Percentiles rank a stretch among this genome's conserved stretches.
Conservation (phyloP, 2,797 vertebrate genomes). For the Anguilla megastoma region DNA sequence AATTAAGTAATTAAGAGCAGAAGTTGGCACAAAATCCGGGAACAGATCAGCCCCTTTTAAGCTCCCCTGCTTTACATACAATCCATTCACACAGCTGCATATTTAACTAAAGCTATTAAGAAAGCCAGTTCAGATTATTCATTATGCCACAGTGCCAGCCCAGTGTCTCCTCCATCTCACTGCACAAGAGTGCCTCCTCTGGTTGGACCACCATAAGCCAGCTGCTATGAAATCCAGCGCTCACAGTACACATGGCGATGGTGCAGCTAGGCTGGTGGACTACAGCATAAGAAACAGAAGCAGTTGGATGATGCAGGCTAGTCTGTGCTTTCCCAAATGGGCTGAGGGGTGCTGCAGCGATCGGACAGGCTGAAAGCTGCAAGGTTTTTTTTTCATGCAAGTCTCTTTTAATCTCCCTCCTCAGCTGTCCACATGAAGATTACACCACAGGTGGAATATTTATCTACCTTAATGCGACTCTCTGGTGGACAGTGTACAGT, state of each 20-base stretch:
- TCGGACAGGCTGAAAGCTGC: neutral
- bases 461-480: neutral
- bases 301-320: neutral
- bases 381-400: neutral
- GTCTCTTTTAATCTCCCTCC: neutral
- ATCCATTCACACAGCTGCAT: neutral
- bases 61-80: too few species aligned
- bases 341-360: neutral
- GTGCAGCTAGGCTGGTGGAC: neutral
- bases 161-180: neutral
- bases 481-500: neutral
- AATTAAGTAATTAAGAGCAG: too few species aligned
- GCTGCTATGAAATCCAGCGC: neutral
- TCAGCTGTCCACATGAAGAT: conserved; percentile 5
- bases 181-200: neutral
- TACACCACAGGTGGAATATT: conserved; percentile 11
- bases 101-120: neutral
- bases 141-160: too few species aligned
- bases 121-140: neutral
- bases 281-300: neutral
- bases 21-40: too few species aligned
- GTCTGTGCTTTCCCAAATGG: neutral
- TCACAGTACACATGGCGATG: neutral
- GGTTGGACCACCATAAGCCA: neutral
- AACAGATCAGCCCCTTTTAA: too few species aligned